phyloP scores from a whole-genome alignment of 2,797 vertebrate genomes.

The Thamnophis elegans region DNA sequence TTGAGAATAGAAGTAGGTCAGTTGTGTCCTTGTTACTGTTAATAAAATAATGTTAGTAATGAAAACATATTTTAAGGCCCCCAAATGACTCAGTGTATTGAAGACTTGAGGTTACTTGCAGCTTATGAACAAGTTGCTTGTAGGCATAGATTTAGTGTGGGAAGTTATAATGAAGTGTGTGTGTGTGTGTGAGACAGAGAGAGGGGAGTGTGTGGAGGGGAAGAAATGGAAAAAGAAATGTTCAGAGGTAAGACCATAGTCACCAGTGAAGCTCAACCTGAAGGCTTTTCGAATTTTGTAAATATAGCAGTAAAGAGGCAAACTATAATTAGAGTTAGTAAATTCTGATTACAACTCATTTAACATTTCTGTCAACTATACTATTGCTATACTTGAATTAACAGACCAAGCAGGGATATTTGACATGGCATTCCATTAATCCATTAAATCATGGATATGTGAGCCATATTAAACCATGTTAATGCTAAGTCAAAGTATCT shows the following conservation, averaged over 20 bases:
- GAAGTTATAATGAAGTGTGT: too few species aligned
- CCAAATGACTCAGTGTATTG: not conserved
- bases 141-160: not conserved
- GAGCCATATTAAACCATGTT: not conserved
- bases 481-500: not conserved
- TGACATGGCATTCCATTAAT: not conserved
- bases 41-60: not conserved
- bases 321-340: not conserved
- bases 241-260: not conserved
- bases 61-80: not conserved
- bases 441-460: not conserved
- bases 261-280: not conserved
- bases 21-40: not conserved
- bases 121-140: not conserved
- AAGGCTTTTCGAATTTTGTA: not conserved
- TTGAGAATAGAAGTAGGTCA: not conserved
- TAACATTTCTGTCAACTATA: not conserved
- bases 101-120: not conserved
- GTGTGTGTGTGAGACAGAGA: too few species aligned
- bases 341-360: not conserved
- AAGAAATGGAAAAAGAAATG: not conserved
- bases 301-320: not conserved
- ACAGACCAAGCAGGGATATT: not conserved
- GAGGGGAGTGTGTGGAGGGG: too few species aligned
- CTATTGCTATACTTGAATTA: not conserved